Base-by-base conservation (phyloP, 2,888 invertebrate genomes). In the Microplitis manilae region DNA sequence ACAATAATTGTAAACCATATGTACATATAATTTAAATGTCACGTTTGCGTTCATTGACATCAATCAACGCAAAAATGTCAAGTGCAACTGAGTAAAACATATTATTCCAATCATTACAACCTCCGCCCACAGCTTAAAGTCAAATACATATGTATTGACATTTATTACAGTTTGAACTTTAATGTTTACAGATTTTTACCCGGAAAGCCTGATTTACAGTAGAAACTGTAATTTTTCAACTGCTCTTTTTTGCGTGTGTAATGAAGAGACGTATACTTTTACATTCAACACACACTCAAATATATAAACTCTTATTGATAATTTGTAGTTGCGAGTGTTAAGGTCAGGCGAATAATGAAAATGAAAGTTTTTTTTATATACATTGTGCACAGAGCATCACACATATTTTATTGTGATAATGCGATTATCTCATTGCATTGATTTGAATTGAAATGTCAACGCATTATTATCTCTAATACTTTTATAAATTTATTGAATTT, bases 31-130 rank as follows among this genome's bases (percentile, higher is more conserved):
- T 9, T 30, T 62, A 73, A 40, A 50, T 59, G 8, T 39, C 41
- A 72, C 75, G 75, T 80, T 79, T 75, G 72, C 80, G 80, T 82
- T 77, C 82, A 83, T 85, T 85, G 83, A 85, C 84, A 82, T 81
- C 81, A 84, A 85, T 85, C 83, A 83, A 84, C 82, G 81, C 82
- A 81, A 83, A 85, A 83, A 83, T 79, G 81, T 81, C 68, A 77
- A 79, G 80, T 75, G 50, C 15, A 60, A 72, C 71, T 5, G 30
- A 13, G 39, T 64, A 73, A 62, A 60, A 69, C 69, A 81, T 81
- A 83, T 84, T 84, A 81, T 74, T 73, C 64, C 61, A 62, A 79
- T 62, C 73, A 76, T 79, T 79, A 79, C 80, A 59, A n/a, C 38
- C 20, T 30, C 60, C 50, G 50, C 13, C 50, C 13, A 50, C 50